Evolutionary conservation across 2,113 vertebrate genomes (phyloP).

Genomic region (Strigops habroptila): DNA sequence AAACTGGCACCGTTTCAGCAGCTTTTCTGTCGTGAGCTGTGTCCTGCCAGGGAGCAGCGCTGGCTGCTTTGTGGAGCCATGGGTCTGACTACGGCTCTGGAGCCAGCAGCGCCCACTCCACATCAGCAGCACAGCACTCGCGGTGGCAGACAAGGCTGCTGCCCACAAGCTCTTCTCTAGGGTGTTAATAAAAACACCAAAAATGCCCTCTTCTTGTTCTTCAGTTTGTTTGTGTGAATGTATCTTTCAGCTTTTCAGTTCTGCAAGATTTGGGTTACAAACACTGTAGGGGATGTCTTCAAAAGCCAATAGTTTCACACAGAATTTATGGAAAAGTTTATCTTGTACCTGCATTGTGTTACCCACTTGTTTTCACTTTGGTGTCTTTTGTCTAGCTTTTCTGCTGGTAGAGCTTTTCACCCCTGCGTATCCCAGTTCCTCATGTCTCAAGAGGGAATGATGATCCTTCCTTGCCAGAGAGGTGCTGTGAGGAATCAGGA

Average conservation of each 20-base stretch:
- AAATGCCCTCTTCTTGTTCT: neutral
- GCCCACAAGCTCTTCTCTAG: neutral
- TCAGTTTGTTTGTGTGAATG: neutral
- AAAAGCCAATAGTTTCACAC: neutral
- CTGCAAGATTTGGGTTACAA: neutral
- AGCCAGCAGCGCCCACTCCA: neutral
- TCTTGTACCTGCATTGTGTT: neutral
- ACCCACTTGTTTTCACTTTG: neutral
- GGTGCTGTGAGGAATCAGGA: neutral
- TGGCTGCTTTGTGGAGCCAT: neutral
- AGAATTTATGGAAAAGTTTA: neutral
- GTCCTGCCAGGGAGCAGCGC: neutral
- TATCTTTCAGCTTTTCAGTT: neutral
- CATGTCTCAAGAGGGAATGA: neutral
- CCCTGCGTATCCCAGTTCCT: neutral
- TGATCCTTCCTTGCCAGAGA: neutral
- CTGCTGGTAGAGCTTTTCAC: neutral
- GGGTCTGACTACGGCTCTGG: neutral
- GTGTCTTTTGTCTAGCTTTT: neutral
- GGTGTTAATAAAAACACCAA: neutral
- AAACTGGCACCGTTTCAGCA: neutral
- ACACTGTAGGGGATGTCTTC: neutral
- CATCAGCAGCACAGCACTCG: neutral
- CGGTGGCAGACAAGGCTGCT: neutral
- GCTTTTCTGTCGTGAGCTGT: neutral